Evolutionary conservation across 2,113 vertebrate genomes (phyloP), one percentile per base, ranked within the genome.

Genomic region (Apteryx mantelli): DNA sequence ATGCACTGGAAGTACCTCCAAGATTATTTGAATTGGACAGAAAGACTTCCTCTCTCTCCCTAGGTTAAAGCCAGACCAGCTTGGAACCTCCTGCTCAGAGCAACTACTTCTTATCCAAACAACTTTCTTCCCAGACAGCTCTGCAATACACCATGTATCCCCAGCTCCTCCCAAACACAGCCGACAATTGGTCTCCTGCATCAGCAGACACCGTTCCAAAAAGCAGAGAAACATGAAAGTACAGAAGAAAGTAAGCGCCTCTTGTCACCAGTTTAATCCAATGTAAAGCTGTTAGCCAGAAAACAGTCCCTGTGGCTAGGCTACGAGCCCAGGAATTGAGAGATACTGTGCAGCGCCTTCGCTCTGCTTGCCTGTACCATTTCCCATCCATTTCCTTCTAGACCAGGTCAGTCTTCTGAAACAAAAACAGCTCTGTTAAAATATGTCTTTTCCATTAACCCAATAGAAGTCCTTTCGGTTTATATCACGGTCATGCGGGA

Each of bases 1-100:
- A 14, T 74, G 91, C 73, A 40, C 65, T 92, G 83, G 30, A 88
- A 96, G 60, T 44, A n/a, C 87, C 5, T 12, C 58, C 0, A 4
- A 66, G 85, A 93, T 68, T 96, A 73, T 96, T 95, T 95, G 84
- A 76, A 55, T 56, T 96, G 94, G 94, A 82, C 7, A 34, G 78
- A 48, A 87, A 80, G 66, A 61, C 34, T 91, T 93, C 63, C 89
- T 84, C 65, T 46, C 61, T 53, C 30, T 85, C 34, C 46, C 1
- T 0, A 56, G n/a, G 42, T 61, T 80, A 65, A 89, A 94, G 66
- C 74, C 94, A 91, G 75, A 79, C 13, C 65, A 76, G 81, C 70
- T 87, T 87, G 87, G 81, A 97, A 89, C 61, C 78, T 79, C 38
- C 63, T 56, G 52, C 56, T 91, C 0, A 0, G 74, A 88, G 80